These are phyloP conservation scores for Miniopterus natalensis DNA, from an alignment of 2,113 vertebrate genomes.

Conservation along the genomic window DNA sequence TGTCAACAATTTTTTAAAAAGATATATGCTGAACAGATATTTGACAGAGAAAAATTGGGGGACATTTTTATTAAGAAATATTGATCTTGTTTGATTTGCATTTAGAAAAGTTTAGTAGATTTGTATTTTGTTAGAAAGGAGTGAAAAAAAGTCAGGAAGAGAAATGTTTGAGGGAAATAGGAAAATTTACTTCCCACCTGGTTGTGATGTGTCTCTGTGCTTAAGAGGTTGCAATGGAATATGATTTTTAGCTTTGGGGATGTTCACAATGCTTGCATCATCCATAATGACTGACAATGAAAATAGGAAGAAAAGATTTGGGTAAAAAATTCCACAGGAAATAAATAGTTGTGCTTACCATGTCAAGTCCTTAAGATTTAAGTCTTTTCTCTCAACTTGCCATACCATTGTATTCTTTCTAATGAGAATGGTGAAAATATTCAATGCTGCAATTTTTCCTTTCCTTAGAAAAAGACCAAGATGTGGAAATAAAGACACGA, in stretches of 20 bases:
- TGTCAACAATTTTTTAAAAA: neutral
- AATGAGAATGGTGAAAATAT: neutral
- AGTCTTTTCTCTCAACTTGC: neutral
- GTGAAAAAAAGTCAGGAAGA: neutral
- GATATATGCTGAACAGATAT: neutral
- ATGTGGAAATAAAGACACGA: neutral
- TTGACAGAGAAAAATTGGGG: neutral
- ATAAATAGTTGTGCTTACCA: neutral
- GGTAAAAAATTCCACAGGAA: neutral
- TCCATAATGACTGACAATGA: neutral
- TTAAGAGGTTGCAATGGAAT: neutral
- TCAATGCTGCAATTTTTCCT: neutral
- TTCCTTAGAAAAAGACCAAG: neutral
- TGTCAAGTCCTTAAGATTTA: neutral
- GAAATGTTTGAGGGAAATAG: neutral
- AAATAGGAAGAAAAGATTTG: neutral
- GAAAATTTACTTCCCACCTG: neutral
- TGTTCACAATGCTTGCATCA: too few species aligned
- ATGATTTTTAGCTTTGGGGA: neutral
- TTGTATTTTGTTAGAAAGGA: neutral
- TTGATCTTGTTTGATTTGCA: neutral
- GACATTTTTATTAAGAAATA: conserved; percentile 2
- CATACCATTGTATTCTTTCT: neutral
- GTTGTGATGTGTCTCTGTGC: neutral
- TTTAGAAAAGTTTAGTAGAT: neutral